Evolutionary conservation across 37 sponge, comb jelly and placozoan genomes (phyloP).

Genomic region (Agelas oroides): DNA sequence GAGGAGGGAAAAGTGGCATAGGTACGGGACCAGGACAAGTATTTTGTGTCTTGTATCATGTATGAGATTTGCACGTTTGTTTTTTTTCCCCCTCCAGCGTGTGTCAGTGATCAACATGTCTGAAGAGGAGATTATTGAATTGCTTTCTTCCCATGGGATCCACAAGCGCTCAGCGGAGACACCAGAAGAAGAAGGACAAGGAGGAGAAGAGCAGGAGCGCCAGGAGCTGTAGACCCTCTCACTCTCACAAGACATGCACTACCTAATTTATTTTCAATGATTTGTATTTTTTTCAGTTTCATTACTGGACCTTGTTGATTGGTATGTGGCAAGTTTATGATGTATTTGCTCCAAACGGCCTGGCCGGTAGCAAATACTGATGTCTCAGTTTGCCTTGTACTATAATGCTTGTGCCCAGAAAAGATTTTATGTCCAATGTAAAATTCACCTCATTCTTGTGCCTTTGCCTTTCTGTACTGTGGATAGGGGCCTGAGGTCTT

Average conservation of each 20-base stretch:
- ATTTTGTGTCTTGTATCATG: no score
- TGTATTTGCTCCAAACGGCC: constrained; percentile 8
- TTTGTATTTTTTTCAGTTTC: no score
- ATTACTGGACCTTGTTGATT: background rate
- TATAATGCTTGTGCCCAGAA: no score
- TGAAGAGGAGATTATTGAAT: constrained; percentile 59
- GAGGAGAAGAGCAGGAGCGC: background rate
- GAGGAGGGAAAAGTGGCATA: no score
- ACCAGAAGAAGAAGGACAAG: background rate
- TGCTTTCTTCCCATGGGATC: constrained; percentile 40
- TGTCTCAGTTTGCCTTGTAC: no score
- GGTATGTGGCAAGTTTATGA: background rate
- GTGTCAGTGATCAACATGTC: constrained; percentile 43
- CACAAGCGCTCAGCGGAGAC: constrained; percentile 21
- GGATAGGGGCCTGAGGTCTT: no score
- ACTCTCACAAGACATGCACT: background rate
- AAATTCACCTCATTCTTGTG: no score
- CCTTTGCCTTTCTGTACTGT: no score
- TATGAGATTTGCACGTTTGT: no score
- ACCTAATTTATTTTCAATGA: background rate
- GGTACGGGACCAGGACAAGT: no score
- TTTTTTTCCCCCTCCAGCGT: constrained; percentile 22
- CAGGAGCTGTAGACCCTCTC: constrained; percentile 16
- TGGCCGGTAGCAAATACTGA: constrained; percentile 5
- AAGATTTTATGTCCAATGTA: no score